phyloP scores from a whole-genome alignment of 2,888 invertebrate genomes.

The Blastobasis adustella region DNA sequence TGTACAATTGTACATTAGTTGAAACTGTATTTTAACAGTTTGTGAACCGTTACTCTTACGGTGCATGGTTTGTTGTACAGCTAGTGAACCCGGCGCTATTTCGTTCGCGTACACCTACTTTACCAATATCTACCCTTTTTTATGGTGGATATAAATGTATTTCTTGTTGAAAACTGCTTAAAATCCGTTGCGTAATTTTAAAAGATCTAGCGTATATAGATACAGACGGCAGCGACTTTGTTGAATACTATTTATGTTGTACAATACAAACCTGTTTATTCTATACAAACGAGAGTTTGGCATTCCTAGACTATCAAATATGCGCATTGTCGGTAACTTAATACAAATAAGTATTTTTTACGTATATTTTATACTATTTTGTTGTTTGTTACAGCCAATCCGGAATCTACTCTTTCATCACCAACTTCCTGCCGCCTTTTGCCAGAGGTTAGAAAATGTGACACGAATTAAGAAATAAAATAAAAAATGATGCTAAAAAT shows the following conservation, averaged over 20 bases:
- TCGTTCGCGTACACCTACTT: too few relatives aligned
- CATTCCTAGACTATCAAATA: not conserved
- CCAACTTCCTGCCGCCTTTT: conserved; percentile 32
- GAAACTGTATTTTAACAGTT: too few relatives aligned
- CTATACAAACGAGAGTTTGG: not conserved
- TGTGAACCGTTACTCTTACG: too few relatives aligned
- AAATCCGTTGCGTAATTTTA: not conserved
- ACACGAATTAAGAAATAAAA: too few relatives aligned
- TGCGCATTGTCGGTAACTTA: not conserved
- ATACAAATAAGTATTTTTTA: not conserved
- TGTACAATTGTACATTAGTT: too few relatives aligned
- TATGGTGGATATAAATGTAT: too few relatives aligned
- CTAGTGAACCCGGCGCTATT: too few relatives aligned
- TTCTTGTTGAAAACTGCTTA: not conserved
- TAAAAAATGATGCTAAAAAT: too few relatives aligned
- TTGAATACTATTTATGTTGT: not conserved
- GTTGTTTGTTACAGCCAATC: conserved; percentile 28
- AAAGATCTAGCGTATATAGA: not conserved
- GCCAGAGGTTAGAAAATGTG: conserved; percentile 21
- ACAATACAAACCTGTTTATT: not conserved
- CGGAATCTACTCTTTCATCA: conserved; percentile 37
- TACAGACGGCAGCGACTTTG: not conserved
- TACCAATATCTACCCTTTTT: too few relatives aligned
- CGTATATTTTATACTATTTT: not conserved
- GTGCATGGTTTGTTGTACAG: too few relatives aligned